These are phyloP conservation scores for Hippopotamus amphibius DNA, from an alignment of 2,113 vertebrate genomes.

Conservation along the genomic window DNA sequence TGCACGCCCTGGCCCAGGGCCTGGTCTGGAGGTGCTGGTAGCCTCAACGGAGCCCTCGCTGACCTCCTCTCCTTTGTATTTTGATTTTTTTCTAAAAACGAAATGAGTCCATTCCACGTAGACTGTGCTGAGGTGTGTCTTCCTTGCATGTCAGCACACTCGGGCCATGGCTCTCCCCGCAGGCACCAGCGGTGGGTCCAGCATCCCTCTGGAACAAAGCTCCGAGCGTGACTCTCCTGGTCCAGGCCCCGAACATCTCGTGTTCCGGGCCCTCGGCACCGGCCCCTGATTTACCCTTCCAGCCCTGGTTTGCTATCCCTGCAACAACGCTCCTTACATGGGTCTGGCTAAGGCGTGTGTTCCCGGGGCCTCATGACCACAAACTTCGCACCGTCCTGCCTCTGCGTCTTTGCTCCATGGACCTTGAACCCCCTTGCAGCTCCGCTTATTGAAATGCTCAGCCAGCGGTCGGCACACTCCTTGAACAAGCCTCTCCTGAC, in stretches of 20 bases:
- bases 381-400: background rate
- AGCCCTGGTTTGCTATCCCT: fast-evolving
- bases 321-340: fast-evolving
- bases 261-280: background rate
- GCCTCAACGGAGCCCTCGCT: background rate
- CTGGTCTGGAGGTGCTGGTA: fast-evolving
- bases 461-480: fast-evolving
- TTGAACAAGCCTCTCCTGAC: background rate
- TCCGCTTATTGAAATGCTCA: background rate
- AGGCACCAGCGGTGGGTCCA: background rate
- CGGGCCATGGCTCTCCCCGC: background rate
- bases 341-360: background rate
- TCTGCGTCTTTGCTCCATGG: background rate
- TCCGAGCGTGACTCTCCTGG: background rate
- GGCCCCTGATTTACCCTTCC: background rate
- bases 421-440: background rate
- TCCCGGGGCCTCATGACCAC: background rate
- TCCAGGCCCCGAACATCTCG: background rate
- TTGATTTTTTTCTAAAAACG: background rate
- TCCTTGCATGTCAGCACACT: background rate
- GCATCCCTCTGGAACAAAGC: background rate
- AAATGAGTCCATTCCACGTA: fast-evolving
- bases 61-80: background rate
- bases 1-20: fast-evolving
- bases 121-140: fast-evolving